Conservation (phyloP, 2,888 invertebrate species). For the Acrobeloides nanus region DNA sequence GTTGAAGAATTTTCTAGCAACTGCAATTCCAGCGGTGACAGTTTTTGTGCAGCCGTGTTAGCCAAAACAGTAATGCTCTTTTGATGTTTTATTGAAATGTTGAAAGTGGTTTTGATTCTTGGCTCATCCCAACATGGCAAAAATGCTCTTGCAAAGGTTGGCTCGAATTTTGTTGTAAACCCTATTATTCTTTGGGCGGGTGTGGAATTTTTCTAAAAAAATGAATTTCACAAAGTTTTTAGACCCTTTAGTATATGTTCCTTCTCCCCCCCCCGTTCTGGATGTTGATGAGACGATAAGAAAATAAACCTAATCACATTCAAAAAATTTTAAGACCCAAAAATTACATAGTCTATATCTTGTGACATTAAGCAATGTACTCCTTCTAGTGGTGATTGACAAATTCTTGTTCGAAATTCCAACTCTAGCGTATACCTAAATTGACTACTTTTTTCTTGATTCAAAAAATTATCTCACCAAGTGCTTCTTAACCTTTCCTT, state of each 20-base stretch:
- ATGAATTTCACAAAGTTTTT: background rate
- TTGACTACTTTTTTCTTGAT: no score
- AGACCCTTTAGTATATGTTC: no score
- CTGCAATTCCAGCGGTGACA: background rate
- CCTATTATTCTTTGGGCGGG: conserved; percentile 16
- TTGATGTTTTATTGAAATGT: conserved; percentile 34
- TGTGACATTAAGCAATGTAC: conserved; percentile 21
- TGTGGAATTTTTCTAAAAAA: conserved; percentile 14
- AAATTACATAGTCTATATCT: no score
- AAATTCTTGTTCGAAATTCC: conserved; percentile 33
- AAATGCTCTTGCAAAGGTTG: conserved; percentile 43
- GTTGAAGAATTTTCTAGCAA: conserved; percentile 2
- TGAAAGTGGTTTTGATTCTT: conserved; percentile 43
- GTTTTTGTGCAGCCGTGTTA: conserved; percentile 16
- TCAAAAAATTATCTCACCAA: conserved; percentile 19
- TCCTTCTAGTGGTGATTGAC: conserved; percentile 25
- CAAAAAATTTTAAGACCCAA: no score
- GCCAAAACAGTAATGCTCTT: conserved; percentile 21
- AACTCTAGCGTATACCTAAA: conserved; percentile 24
- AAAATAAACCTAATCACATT: no score
- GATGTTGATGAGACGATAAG: no score
- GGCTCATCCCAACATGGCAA: conserved; percentile 52
- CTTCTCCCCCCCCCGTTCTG: no score
- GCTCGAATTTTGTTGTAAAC: conserved; percentile 51
- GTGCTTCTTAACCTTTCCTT: conserved; percentile 15